A percentile compares a stretch with the other conserved stretches of the same genome.
phyloP scores from a whole-genome alignment of 2,888 invertebrate species.

The Bursaphelenchus okinawaensis region DNA sequence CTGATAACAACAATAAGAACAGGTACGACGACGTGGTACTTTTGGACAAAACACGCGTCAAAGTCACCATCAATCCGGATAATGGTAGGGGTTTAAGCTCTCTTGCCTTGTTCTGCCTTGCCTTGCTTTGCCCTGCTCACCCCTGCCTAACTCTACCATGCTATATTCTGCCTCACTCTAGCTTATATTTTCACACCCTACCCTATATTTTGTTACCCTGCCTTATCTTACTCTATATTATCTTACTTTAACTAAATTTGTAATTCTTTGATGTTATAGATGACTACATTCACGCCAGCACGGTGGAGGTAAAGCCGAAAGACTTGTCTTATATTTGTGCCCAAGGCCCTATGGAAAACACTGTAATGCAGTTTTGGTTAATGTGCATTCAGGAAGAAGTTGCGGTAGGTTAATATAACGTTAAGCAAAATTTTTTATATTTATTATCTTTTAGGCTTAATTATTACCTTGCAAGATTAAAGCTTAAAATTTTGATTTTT shows the following conservation, averaged over 20 bases:
- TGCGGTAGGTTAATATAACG: slow-evolving; percentile 14
- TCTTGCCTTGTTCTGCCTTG: no score
- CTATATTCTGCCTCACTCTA: no score
- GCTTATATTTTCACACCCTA: no score
- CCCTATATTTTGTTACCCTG: no score
- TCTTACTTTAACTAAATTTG: not conserved
- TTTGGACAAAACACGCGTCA: slow-evolving; percentile 25
- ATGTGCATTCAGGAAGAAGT: slow-evolving; percentile 32
- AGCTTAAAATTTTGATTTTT: no score
- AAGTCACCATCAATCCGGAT: slow-evolving; percentile 16
- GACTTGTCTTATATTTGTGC: slow-evolving; percentile 32
- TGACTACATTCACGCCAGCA: slow-evolving; percentile 29
- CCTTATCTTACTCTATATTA: no score
- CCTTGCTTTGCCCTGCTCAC: no score
- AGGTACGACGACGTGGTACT: slow-evolving; percentile 28
- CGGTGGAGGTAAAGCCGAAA: slow-evolving; percentile 23
- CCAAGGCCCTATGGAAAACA: slow-evolving; percentile 34
- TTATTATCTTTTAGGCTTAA: not conserved
- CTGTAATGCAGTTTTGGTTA: slow-evolving; percentile 37
- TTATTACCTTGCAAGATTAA: not conserved
- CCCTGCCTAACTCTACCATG: no score
- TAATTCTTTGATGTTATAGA: not conserved
- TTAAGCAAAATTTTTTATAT: not conserved
- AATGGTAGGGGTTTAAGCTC: not conserved
- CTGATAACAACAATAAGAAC: slow-evolving; percentile 16